Evolutionary conservation across 2,888 invertebrate species (phyloP), one percentile per base, ranked within the genome.

Genomic region (Pseudococcus viburni): DNA sequence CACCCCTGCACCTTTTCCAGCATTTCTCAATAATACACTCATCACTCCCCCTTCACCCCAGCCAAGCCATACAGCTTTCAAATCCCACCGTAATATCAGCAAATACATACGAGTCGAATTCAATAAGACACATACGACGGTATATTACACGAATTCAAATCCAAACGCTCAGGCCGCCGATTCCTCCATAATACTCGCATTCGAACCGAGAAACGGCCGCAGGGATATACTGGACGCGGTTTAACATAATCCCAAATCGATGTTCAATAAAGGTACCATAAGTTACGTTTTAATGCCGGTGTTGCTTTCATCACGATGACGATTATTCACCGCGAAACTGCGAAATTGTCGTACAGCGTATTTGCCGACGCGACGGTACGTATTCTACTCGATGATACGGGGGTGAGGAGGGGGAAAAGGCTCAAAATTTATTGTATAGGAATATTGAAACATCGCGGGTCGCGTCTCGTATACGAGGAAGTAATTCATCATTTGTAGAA

Each of bases 401-500:
- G 15, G 17, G 17, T 1, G 51, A 15, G 51, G 51, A 15, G 17
- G 51, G 17, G 51, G 1, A 51, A 4, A 51, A 15, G 22, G 59
- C 17, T 22, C 22, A 12, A 64, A 64, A 64, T 64, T 64, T 64
- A 64, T 51, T 64, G 22, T 22, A 22, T 22, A 12, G 19, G 19
- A 64, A 64, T 64, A 64, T 64, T 19, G 64, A 64, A 64, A 64
- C 64, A 64, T 64, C 9, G 22, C 22, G 19, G 19, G 64, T 64
- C 64, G 64, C 12, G 64, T 64, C 64, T 64, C 64, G 64, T 64
- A 64, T 22, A 22, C 64, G 64, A 64, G 64, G 64, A 64, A 64
- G 64, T 64, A 64, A 64, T 64, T 64, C 64, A 64, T 64, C 64
- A 64, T 51, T 46, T 64, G 64, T 64, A 64, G 64, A 64, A 64